Evolutionary conservation across 37 sponge, comb jelly and placozoan species (phyloP).

Genomic region (Halichondria panicea): DNA sequence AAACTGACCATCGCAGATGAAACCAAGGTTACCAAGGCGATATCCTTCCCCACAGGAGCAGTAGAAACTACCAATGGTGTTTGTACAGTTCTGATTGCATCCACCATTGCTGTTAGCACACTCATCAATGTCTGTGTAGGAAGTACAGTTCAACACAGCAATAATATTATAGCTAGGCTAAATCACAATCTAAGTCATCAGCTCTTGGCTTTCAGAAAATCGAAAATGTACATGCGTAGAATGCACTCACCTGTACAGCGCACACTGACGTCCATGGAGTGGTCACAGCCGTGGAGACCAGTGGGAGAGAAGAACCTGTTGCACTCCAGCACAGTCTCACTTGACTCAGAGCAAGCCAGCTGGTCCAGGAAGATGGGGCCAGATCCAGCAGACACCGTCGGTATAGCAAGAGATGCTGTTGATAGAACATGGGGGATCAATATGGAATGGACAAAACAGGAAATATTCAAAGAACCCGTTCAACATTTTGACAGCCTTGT

Average conservation of each 20-base stretch:
- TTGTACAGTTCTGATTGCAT: slow-evolving; percentile 11
- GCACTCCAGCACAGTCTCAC: slow-evolving; percentile 5
- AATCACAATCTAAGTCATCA: not conserved
- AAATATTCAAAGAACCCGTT: too few relatives aligned
- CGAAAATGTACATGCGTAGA: too few relatives aligned
- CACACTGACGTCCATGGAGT: slow-evolving; percentile 9
- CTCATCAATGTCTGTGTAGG: slow-evolving; percentile 22
- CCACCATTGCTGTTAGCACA: not conserved
- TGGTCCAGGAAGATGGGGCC: slow-evolving; percentile 46
- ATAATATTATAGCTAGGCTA: not conserved
- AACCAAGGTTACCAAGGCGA: not conserved
- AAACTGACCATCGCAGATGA: not conserved
- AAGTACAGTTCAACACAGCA: not conserved
- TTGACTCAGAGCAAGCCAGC: slow-evolving; percentile 10
- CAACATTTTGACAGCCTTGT: too few relatives aligned
- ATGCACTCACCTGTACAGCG: slow-evolving; percentile 7
- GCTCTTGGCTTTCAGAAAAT: not conserved
- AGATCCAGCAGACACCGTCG: too few relatives aligned
- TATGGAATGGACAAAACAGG: too few relatives aligned
- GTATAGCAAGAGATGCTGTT: not conserved
- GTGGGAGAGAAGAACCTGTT: not conserved
- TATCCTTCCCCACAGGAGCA: slow-evolving; percentile 15
- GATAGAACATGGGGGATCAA: not conserved
- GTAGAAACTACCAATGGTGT: slow-evolving; percentile 33
- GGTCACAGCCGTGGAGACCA: slow-evolving; percentile 3